Evolutionary conservation across 2,113 vertebrate genomes (phyloP), one percentile per base, ranked within the genome.

Genomic region (Uria lomvia): DNA sequence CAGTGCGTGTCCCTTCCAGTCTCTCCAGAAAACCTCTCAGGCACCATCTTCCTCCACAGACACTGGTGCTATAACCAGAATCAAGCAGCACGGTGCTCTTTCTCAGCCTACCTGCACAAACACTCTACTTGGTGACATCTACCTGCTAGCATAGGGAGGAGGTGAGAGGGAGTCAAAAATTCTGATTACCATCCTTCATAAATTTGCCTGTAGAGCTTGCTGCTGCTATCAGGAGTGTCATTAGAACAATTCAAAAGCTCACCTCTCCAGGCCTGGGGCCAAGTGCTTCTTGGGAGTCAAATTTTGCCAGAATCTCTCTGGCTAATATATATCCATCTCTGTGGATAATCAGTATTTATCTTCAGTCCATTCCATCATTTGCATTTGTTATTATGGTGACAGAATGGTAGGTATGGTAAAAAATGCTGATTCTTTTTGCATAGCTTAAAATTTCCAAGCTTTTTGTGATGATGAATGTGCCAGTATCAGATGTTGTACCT

Each of bases 81-180:
- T 22, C 29, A 68, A 56, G 27, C 18, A 59, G 11, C 56, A 12
- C 1, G 1, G 4, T 62, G 23, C n/a, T 43, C 21, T 67, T 55
- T 43, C 32, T 71, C 66, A 90, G 2, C 49, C 56, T 63, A 8
- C 16, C 24, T 66, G 34, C 15, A 6, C 68, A 42, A 72, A 36
- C 5, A 5, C 6, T 15, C 19, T 70, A 5, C 55, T 42, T 68
- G 38, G 10, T 72, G 55, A 40, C 30, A 50, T 12, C 45, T 55
- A 13, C 43, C 55, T 4, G 2, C 1, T 1, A 30, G 22, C 2
- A 2, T 13, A 60, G 16, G 16, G 20, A 85, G 10, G 12, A 29
- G 19, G 11, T 45, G 43, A 70, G 23, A 26, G 11, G 20, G 49
- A 71, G 16, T 30, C 12, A 43, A 24, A 77, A 58, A 66, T 70